Base-by-base conservation (phyloP, 2,888 invertebrate species). In the Drosophila antonietae region DNA sequence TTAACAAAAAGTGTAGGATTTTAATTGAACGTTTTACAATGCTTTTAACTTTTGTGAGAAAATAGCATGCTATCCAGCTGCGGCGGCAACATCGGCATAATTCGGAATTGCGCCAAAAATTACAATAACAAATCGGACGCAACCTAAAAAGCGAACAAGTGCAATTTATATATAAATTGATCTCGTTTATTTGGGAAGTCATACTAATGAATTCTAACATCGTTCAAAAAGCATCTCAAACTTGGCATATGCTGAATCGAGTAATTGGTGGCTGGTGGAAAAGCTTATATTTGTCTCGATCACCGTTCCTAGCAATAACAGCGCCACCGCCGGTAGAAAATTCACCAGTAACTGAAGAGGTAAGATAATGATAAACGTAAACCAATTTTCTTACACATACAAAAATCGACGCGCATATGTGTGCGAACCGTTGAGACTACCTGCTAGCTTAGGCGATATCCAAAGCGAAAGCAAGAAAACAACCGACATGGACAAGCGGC, bases 101-200 rank as follows among this genome's bases (percentile, higher is more conserved):
- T 14, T n/a, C n/a, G 51, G 59, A 78, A 81, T 66, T 35, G 80
- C 87, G 86, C 86, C 86, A 88, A 83, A 79, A 73, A 59, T 23
- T 53, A 63, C 37, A 64, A 52, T 52, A 47, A 33, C 8, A 5
- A 31, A 31, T 44, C 55, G 15, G 44, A 63, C 64, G 66, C 46
- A 47, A 43, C 62, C 55, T 41, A 15, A n/a, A 33, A 41, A 43
- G 49, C 51, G 52, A 28, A 49, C 51, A 62, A 75, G 78, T 79
- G 68, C 49, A 71, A 66, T 68, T 68, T 18, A 1, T 51, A 20
- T 15, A 61, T 53, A 18, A 8, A 49, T 44, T 53, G 12, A 23
- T 67, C 7, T 41, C 43, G 23, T 18, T 12, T 46, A 43, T 47
- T 35, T 9, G 35, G 31, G 23, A 37, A 44, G 12, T 61, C 28